Base-by-base conservation (phyloP, 2,113 vertebrate species). In the Cyanistes caeruleus region DNA sequence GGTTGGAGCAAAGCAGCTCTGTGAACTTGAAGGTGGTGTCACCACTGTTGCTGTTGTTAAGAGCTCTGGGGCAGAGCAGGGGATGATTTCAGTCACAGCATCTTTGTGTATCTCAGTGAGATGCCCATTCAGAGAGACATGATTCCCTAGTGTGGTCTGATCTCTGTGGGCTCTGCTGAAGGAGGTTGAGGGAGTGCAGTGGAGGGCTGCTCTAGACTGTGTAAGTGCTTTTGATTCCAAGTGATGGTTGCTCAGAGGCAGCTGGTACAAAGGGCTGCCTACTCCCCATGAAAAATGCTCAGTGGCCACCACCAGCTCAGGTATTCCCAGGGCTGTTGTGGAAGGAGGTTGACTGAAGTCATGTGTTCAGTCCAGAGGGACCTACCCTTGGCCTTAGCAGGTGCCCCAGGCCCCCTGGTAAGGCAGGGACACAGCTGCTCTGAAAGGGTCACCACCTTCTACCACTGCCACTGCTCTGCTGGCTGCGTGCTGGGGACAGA, bases 151-250 rank as follows among this genome's bases (percentile, higher is more conserved):
- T 2, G 3, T 37, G 37, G 8, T 30, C 58, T 93, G 84, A 91
- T 53, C 84, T 94, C 69, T 56, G 16, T 52, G 52, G 27, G n/a
- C 25, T 33, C 55, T 35, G 10, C 44, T 74, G 82, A 89, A 69
- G 49, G 64, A 31, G 46, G 31, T 65, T 73, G 69, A 78, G 62
- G 22, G 6, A 63, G 18, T 49, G 37, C 59, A 74, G 58, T 1
- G 8, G 22, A 23, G 23, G n/a, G 52, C 31, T 87, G 92, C 68
- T 87, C 27, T 39, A 41, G 67, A 24, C 64, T 48, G 7, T 67
- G 52, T 37, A 27, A 91, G 46, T 8, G 22, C n/a, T 83, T 90
- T 10, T 69, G 73, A 89, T 92, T 95, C 69, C 41, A 89, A 82
- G 27, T 55, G 60, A 64, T 87, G 69, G 60, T 6, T 94, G 65